phyloP scores from a whole-genome alignment of 2,797 vertebrate species.

The Spatula clypeata region DNA sequence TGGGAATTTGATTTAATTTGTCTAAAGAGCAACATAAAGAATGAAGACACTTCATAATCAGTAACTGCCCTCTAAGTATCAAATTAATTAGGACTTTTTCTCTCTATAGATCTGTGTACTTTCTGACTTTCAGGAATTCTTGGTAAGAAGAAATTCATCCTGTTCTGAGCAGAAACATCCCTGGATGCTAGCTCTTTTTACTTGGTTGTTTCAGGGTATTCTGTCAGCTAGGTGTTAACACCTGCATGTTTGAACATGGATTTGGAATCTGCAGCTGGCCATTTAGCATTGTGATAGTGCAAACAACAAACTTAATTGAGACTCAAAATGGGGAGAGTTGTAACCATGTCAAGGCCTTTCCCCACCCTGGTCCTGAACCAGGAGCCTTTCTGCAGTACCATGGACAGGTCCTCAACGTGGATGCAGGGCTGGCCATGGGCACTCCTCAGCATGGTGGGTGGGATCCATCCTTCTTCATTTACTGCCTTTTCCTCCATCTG shows the following conservation, averaged over 20 bases:
- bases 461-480: rapidly evolving
- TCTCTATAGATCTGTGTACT: not conserved
- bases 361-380: rapidly evolving
- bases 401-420: rapidly evolving
- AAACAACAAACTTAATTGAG: rapidly evolving
- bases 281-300: not conserved
- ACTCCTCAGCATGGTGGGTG: rapidly evolving
- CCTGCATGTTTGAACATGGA: not conserved
- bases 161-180: not conserved
- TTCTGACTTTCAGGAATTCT: not conserved
- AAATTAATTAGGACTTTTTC: not conserved
- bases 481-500: no score
- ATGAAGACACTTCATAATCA: not conserved
- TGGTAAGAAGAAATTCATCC: not conserved
- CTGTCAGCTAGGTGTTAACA: rapidly evolving
- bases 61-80: not conserved
- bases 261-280: not conserved
- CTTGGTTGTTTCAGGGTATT: not conserved
- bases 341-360: rapidly evolving
- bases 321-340: not conserved
- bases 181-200: not conserved
- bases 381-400: not conserved
- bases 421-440: rapidly evolving
- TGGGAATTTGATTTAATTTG: not conserved
- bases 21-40: not conserved